Evolutionary conservation across 2,888 invertebrate genomes (phyloP).

Genomic region (Rhimphoctona megacephalus): DNA sequence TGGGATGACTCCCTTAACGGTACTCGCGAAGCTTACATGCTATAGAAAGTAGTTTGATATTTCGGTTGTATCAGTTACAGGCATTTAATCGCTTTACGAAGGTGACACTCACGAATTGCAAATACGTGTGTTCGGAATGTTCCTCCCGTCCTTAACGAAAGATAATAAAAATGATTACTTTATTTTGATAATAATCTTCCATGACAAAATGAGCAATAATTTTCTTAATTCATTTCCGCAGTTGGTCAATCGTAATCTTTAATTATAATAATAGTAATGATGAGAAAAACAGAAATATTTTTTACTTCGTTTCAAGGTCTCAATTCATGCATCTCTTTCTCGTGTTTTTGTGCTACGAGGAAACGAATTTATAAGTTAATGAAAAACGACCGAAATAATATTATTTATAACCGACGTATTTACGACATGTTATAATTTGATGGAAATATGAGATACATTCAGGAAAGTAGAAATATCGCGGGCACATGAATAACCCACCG

Average conservation of each 20-base stretch:
- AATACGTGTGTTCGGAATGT: neutral
- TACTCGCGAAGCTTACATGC: constrained; percentile 65
- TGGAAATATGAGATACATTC: constrained; percentile 22
- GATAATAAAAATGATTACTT: neutral
- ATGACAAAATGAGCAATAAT: neutral
- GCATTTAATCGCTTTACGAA: neutral
- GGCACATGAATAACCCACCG: constrained; percentile 36
- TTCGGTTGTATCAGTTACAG: constrained; percentile 58
- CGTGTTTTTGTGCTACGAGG: neutral
- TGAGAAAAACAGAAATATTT: neutral
- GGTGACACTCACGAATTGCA: neutral
- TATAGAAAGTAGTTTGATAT: constrained; percentile 79
- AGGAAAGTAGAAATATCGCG: constrained; percentile 39
- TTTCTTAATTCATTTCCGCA: neutral
- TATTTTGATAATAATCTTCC: neutral
- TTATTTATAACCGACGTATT: neutral
- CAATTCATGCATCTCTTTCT: neutral
- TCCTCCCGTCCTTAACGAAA: neutral
- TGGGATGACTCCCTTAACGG: no score
- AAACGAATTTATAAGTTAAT: neutral
- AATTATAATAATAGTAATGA: neutral
- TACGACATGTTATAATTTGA: constrained; percentile 22
- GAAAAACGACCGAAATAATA: constrained; percentile 9
- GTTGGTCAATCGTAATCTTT: neutral
- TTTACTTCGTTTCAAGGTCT: neutral